phyloP scores from a whole-genome alignment of 1,140 invertebrate genomes.

The Drosophila pseudoananassae region DNA sequence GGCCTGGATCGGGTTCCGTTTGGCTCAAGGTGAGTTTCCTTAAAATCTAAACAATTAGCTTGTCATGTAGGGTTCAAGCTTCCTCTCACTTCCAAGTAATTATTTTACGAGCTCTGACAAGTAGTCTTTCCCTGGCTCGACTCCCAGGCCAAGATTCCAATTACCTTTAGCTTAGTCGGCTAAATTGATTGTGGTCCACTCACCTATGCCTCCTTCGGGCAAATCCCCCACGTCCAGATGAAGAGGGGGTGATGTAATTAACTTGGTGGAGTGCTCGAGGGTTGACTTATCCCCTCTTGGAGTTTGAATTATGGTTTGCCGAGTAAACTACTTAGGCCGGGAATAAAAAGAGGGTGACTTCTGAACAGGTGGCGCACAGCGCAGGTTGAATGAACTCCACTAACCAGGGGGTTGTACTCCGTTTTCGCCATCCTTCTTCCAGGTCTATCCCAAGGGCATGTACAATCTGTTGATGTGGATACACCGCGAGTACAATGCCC shows the following conservation, averaged over 20 bases:
- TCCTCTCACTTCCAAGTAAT: conserved; percentile 10
- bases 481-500: conserved; percentile 87
- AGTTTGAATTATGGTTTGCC: conserved; percentile 47
- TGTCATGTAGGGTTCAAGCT: background rate
- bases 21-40: conserved; percentile 85
- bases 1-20: conserved; percentile 84
- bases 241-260: conserved; percentile 31
- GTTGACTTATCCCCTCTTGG: conserved; percentile 47
- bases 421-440: background rate
- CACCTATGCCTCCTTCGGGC: conserved; percentile 11
- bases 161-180: conserved; percentile 46
- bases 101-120: conserved; percentile 13
- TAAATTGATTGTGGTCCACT: conserved; percentile 37
- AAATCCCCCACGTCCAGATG: conserved; percentile 25
- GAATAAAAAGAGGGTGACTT: conserved; percentile 55
- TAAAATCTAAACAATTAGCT: background rate
- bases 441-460: conserved; percentile 89
- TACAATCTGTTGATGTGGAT: conserved; percentile 89
- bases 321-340: conserved; percentile 55
- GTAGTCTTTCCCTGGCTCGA: background rate
- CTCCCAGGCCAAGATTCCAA: conserved; percentile 14
- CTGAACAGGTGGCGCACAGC: conserved; percentile 28
- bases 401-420: conserved; percentile 1
- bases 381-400: conserved; percentile 20
- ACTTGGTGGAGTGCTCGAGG: conserved; percentile 26